Conservation (phyloP, 2,113 vertebrate species). For the Ictidomys tridecemlineatus region DNA sequence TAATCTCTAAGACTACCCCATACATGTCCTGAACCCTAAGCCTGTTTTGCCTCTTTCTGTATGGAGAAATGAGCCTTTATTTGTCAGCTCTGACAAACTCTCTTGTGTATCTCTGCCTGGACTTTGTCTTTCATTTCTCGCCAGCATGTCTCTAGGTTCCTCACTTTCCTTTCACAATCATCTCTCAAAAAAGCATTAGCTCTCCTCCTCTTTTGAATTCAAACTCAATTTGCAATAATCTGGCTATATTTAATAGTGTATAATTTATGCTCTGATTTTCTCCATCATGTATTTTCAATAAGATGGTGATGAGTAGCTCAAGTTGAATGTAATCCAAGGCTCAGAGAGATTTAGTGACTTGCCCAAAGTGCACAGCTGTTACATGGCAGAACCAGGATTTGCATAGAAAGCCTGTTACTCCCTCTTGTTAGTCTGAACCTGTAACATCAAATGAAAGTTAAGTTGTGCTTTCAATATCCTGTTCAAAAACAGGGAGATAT, state of each 20-base stretch:
- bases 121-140: too few species aligned
- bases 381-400: conserved; percentile 24
- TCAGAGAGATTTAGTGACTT: conserved; percentile 14
- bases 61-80: too few species aligned
- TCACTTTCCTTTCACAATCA: neutral
- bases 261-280: conserved; percentile 1
- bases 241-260: neutral
- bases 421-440: conserved; percentile 25
- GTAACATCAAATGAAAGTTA: conserved; percentile 27
- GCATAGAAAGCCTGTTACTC: neutral
- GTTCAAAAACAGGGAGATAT: neutral
- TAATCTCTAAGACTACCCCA: too few species aligned
- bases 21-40: too few species aligned
- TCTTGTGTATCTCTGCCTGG: too few species aligned
- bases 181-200: neutral
- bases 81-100: too few species aligned
- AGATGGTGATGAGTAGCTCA: conserved; percentile 29
- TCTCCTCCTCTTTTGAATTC: conserved; percentile 26
- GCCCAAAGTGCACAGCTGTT: conserved; percentile 32
- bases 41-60: too few species aligned
- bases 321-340: conserved; percentile 19
- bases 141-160: too few species aligned
- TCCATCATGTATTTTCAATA: neutral
- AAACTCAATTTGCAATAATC: conserved; percentile 21
- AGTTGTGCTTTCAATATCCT: conserved; percentile 13